Evolutionary conservation across 2,888 invertebrate genomes (phyloP).

Genomic region (Lasioglossum vierecki): DNA sequence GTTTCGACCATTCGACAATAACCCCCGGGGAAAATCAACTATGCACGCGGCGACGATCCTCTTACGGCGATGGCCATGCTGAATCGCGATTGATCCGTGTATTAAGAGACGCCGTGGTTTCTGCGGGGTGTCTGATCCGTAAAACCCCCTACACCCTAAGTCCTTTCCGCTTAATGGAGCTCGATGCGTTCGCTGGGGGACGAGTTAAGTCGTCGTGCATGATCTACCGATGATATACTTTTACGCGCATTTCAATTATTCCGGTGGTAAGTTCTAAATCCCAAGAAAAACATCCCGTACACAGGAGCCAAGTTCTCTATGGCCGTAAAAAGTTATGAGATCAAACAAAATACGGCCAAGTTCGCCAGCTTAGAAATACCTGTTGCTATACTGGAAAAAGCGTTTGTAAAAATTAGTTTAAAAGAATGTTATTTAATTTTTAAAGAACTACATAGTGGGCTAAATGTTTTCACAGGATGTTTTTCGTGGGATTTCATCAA

Average conservation of each 20-base stretch:
- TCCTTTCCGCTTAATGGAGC: neutral
- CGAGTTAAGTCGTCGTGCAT: neutral
- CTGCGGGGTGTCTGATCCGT: neutral
- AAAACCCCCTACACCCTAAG: neutral
- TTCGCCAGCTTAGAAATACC: no score
- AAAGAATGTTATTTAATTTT: no score
- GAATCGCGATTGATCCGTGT: neutral
- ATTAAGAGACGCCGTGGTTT: neutral
- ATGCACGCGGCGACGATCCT: neutral
- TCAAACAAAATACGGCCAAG: no score
- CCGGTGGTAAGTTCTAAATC: neutral
- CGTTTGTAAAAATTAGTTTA: no score
- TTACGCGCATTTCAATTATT: neutral
- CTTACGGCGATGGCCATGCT: neutral
- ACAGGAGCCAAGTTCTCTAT: no score
- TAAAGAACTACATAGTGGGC: no score
- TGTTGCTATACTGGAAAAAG: no score
- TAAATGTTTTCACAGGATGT: no score
- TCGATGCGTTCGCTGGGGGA: neutral
- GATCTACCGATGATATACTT: neutral
- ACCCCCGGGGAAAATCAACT: conserved; percentile 1
- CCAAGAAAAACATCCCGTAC: no score
- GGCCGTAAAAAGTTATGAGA: no score
- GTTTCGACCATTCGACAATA: neutral
- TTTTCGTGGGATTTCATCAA: no score